phyloP scores from a whole-genome alignment of 2,888 invertebrate genomes.

The Lissonota sp. region DNA sequence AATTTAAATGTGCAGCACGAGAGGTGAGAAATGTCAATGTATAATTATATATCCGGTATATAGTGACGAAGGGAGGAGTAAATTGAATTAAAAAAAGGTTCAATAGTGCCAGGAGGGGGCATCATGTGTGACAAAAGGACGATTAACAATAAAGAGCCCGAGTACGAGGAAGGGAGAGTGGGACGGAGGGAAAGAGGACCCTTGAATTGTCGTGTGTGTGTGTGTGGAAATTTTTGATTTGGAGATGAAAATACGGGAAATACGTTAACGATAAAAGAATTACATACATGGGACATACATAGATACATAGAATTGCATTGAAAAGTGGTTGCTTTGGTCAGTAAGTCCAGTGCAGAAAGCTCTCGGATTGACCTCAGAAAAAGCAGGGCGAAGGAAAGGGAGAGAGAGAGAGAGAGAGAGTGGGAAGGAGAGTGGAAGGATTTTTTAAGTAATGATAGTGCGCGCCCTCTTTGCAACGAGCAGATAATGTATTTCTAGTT shows the following conservation, averaged over 20 bases:
- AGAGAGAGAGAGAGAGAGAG: neutral
- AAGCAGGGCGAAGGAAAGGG: neutral
- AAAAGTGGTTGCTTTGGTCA: no score
- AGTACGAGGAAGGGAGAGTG: no score
- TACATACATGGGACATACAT: no score
- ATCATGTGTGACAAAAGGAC: neutral
- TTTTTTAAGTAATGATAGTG: constrained; percentile 22
- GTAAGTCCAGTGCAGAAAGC: no score
- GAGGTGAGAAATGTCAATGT: constrained; percentile 62
- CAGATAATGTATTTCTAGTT: constrained; percentile 53
- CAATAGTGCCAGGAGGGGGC: neutral
- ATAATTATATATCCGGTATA: constrained; percentile 13
- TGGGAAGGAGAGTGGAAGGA: neutral
- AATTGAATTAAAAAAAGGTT: neutral
- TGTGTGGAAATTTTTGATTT: no score
- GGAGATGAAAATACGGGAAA: no score
- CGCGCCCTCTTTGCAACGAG: constrained; percentile 33
- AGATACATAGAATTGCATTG: no score
- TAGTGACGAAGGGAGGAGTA: no score
- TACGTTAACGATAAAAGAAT: no score
- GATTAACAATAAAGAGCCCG: neutral
- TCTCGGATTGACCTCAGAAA: no score
- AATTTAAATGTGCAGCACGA: constrained; percentile 72
- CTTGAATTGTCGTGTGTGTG: no score
- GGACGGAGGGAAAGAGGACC: no score